A percentile compares a stretch with the other conserved stretches of the same genome.
These are phyloP conservation scores for Ginglymostoma cirratum DNA, from an alignment of 2,113 vertebrate genomes.

Conservation along the genomic window DNA sequence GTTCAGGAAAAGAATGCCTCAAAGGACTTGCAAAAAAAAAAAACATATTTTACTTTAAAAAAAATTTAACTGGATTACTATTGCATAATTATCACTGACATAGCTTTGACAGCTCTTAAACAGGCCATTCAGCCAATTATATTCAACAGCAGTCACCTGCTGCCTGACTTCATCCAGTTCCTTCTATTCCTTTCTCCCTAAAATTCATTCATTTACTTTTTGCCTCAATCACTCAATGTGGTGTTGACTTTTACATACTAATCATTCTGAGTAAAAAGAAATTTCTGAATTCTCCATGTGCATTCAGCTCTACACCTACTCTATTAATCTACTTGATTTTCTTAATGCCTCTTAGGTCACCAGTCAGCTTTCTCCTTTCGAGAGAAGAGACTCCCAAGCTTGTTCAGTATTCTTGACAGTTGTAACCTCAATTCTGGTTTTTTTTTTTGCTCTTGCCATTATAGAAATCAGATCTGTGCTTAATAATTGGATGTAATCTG, in stretches of 20 bases:
- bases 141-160: neutral
- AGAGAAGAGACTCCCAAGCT: neutral
- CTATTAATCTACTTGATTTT: neutral
- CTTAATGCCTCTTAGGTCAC: neutral
- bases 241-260: neutral
- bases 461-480: neutral
- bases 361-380: neutral
- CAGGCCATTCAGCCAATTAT: neutral
- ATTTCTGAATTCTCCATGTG: neutral
- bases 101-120: neutral
- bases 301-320: neutral
- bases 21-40: neutral
- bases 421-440: neutral
- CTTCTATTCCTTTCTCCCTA: neutral
- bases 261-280: neutral
- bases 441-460: too few relatives aligned
- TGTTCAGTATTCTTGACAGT: neutral
- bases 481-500: neutral
- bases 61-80: neutral
- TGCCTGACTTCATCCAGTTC: neutral
- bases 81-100: neutral
- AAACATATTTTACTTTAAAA: neutral
- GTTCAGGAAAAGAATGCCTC: slow-evolving; percentile 19
- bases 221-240: neutral
- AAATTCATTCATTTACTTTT: neutral